Evolutionary conservation across 2,888 invertebrate species (phyloP).

Genomic region (Holacanthella duospinosa): DNA sequence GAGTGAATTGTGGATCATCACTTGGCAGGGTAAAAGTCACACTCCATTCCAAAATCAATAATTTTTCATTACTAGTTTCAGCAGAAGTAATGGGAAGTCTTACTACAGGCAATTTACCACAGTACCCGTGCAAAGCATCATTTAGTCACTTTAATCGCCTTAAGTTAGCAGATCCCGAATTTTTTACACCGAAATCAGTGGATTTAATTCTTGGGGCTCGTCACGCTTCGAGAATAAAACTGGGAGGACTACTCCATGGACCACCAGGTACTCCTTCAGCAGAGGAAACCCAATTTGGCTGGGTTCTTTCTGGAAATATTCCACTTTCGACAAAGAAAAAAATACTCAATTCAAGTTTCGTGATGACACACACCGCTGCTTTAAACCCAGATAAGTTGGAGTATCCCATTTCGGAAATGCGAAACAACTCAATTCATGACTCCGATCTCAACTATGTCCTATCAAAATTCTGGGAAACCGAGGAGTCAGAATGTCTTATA

Average conservation of each 20-base stretch:
- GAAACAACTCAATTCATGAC: background rate
- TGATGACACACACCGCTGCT: background rate
- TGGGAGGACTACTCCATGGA: background rate
- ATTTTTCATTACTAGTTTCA: background rate
- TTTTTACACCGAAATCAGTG: background rate
- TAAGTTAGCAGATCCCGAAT: background rate
- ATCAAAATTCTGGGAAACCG: background rate
- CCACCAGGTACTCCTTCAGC: conserved; percentile 1
- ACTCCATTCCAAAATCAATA: background rate
- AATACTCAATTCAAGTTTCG: background rate
- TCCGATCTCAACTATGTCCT: background rate
- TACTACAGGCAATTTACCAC: background rate
- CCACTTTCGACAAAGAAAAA: no score
- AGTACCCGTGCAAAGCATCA: no score
- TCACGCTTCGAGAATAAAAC: background rate
- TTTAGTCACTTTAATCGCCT: background rate
- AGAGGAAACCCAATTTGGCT: background rate
- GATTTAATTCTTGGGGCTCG: background rate
- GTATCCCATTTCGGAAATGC: no score
- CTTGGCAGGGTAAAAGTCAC: background rate
- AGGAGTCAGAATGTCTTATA: no score
- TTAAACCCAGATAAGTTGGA: background rate
- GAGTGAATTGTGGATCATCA: background rate
- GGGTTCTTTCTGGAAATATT: background rate
- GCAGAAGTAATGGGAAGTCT: background rate